A percentile compares a stretch with the other conserved stretches of the same genome.
Evolutionary conservation across 2,888 invertebrate genomes (phyloP).

Genomic region (Napeogenes sylphis): DNA sequence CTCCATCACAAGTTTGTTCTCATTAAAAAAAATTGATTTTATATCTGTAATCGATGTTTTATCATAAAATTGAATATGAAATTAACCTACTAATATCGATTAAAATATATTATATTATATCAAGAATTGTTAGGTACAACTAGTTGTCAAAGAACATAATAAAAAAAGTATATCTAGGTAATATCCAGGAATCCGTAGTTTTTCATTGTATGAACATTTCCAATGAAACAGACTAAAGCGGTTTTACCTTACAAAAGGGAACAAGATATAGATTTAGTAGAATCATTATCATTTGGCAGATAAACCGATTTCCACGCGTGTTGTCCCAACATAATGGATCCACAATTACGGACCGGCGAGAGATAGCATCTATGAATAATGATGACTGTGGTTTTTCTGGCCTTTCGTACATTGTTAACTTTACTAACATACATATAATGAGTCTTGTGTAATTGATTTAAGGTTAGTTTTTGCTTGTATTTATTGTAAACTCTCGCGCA

Average conservation of each 20-base stretch:
- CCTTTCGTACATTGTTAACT: conserved; percentile 4
- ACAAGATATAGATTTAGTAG: neutral
- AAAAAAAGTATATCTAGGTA: too few species aligned
- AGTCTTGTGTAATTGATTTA: neutral
- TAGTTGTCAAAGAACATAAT: too few species aligned
- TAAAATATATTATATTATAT: too few species aligned
- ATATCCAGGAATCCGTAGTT: too few species aligned
- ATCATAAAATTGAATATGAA: too few species aligned
- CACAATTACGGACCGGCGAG: conserved; percentile 17
- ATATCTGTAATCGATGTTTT: too few species aligned
- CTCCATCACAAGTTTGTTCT: neutral
- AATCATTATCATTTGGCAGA: conserved; percentile 12
- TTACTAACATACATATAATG: neutral
- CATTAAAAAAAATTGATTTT: neutral
- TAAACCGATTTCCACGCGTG: conserved; percentile 11
- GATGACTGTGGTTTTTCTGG: conserved; percentile 22
- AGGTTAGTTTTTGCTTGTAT: neutral
- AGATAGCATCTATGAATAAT: conserved; percentile 25
- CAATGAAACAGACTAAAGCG: neutral
- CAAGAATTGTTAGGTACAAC: too few species aligned
- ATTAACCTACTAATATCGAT: too few species aligned
- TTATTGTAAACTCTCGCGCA: conserved; percentile 14
- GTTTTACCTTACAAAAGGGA: neutral
- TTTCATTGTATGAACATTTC: neutral
- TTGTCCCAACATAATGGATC: conserved; percentile 17